Percentiles rank a stretch among this genome's conserved stretches.
These are phyloP conservation scores for Erebia palarica DNA, from an alignment of 2,888 invertebrate genomes.

Conservation along the genomic window DNA sequence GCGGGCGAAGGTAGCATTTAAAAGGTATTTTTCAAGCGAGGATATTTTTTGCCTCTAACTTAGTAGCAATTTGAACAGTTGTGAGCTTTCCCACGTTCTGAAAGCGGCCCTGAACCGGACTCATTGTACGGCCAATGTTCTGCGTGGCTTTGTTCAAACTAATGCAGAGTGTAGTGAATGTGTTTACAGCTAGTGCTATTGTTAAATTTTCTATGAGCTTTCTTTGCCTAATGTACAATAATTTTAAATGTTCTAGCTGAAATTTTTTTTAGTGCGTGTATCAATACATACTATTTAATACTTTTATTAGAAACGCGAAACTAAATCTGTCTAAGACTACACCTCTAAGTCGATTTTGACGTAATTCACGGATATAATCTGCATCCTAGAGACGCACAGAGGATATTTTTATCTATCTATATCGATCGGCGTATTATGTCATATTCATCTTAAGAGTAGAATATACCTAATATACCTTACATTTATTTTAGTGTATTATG, in stretches of 20 bases:
- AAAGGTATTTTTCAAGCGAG: slow-evolving; percentile 62
- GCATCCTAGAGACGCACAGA: too few relatives aligned
- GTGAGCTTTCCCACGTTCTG: slow-evolving; percentile 63
- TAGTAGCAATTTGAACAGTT: slow-evolving; percentile 70
- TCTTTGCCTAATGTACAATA: slow-evolving; percentile 12
- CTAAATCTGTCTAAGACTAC: too few relatives aligned
- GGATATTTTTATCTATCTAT: too few relatives aligned
- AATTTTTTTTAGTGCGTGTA: not conserved
- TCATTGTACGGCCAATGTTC: slow-evolving; percentile 45
- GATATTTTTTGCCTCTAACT: slow-evolving; percentile 60
- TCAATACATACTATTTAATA: too few relatives aligned
- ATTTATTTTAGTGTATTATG: too few relatives aligned
- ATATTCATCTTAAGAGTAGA: too few relatives aligned
- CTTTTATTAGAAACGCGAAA: too few relatives aligned
- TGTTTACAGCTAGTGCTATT: slow-evolving; percentile 33
- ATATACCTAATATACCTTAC: too few relatives aligned
- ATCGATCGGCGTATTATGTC: too few relatives aligned
- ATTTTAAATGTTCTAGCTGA: not conserved
- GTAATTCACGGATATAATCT: too few relatives aligned
- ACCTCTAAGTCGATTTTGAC: too few relatives aligned
- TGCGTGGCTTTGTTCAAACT: slow-evolving; percentile 49
- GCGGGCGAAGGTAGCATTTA: slow-evolving; percentile 34
- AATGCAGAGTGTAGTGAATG: slow-evolving; percentile 42
- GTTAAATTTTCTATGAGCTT: slow-evolving; percentile 31
- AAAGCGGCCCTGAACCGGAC: slow-evolving; percentile 43